Percentiles rank a stretch among this genome's conserved stretches.
Conservation (phyloP, 2,113 vertebrate genomes). For the Oryzias javanicus region DNA sequence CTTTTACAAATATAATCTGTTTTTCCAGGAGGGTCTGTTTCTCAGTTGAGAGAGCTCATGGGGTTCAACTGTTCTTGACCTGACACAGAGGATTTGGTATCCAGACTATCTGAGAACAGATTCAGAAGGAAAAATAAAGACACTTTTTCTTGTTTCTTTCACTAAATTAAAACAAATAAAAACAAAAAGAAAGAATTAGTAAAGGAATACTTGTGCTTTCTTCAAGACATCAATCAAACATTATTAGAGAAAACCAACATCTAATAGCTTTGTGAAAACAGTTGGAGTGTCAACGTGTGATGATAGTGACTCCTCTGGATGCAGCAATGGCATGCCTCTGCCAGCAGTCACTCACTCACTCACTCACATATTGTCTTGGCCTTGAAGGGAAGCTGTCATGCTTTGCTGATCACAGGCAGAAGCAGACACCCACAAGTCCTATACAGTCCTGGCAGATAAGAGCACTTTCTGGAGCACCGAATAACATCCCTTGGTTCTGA, state of each 20-base stretch:
- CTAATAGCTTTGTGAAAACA: slow-evolving; percentile 38
- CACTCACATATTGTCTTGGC: slow-evolving; percentile 62
- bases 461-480: slow-evolving; percentile 38
- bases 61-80: too few relatives aligned
- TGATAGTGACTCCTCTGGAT: slow-evolving; percentile 39
- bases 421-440: slow-evolving; percentile 52
- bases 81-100: too few relatives aligned
- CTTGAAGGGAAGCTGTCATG: slow-evolving; percentile 73
- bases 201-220: slow-evolving; percentile 14
- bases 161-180: not conserved
- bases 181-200: not conserved
- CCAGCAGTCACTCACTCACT: slow-evolving; percentile 37
- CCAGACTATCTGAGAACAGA: too few relatives aligned
- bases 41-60: too few relatives aligned
- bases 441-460: slow-evolving; percentile 49
- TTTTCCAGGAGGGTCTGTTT: too few relatives aligned
- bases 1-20: too few relatives aligned
- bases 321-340: slow-evolving; percentile 40
- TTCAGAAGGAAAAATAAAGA: too few relatives aligned
- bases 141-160: too few relatives aligned
- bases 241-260: slow-evolving; percentile 32
- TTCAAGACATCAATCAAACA: slow-evolving; percentile 43
- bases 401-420: slow-evolving; percentile 72
- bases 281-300: slow-evolving; percentile 34
- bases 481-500: slow-evolving; percentile 41